Evolutionary conservation across 2,888 invertebrate species (phyloP), one percentile per base, ranked within the genome.

Genomic region (Tuta absoluta): DNA sequence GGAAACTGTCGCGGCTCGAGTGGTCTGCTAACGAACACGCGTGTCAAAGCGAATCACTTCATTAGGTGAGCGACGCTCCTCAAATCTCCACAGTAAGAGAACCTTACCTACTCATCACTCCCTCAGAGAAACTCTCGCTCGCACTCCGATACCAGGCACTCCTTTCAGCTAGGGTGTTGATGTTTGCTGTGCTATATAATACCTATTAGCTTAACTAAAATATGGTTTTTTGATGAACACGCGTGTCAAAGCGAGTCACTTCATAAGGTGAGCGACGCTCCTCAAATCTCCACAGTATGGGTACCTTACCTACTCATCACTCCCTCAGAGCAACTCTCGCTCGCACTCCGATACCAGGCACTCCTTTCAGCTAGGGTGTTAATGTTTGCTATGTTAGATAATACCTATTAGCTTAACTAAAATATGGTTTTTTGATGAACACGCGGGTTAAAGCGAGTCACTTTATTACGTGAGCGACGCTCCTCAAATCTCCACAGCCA

Each of bases 1-100:
- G 86, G 86, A 85, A 88, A 86, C 84, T 88, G 88, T 86, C 89
- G 88, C 84, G 84, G 78, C 76, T 87, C 81, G 82, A 91, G 90
- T 89, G 88, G 89, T 89, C 85, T 83, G 90, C 89, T 91, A 91
- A 91, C 91, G 91, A 91, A 91, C 87, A 86, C 89, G 89, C 89
- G 89, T 90, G 89, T 90, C 91, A 91, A 91, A 91, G 89, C 89
- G 87, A 89, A 85, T 88, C 89, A 89, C 91, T 91, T 91, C 90
- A 91, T 91, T 91, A 91, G 89, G 85, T 89, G 90, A 89, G 88
- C 86, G 84, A 75, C 68, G 64, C 72, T n/a, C 45, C 45, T 45
- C 45, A 45, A 45, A 45, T n/a, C 45, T 5, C 45, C 45, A 45
- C 0, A n/a, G 45, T 8, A 11, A 11, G 11, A 11, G 11, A 37